These are phyloP conservation scores for Esperia sulphurella DNA, from an alignment of 2,888 invertebrate genomes.

Conservation along the genomic window DNA sequence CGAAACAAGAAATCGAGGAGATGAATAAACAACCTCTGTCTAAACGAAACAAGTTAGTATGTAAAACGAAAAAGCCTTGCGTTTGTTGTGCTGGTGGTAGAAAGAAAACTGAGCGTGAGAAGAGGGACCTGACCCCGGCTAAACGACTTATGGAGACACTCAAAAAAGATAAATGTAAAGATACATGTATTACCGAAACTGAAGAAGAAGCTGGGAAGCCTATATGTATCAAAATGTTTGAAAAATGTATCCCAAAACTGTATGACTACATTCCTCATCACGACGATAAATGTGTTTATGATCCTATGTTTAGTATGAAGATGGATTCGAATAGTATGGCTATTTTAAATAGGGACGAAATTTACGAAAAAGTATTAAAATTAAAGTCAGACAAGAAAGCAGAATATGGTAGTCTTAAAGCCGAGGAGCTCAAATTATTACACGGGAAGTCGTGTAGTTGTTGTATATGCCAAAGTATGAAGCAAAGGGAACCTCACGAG, in stretches of 20 bases:
- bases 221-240: constrained; percentile 9
- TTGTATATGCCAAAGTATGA: constrained; percentile 10
- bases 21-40: no score
- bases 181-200: constrained; percentile 12
- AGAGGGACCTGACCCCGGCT: neutral
- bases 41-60: no score
- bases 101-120: neutral
- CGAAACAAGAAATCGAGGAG: no score
- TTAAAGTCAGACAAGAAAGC: neutral
- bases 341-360: constrained; percentile 20
- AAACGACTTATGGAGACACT: no score
- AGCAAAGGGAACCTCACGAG: neutral
- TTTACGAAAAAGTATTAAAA: constrained; percentile 1
- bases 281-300: constrained; percentile 2
- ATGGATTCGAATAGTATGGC: constrained; percentile 16
- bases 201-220: constrained; percentile 15
- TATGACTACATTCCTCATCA: no score
- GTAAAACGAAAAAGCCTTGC: constrained; percentile 2
- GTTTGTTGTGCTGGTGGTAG: constrained; percentile 13
- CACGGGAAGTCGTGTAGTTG: constrained; percentile 13
- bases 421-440: neutral
- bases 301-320: constrained; percentile 12
- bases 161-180: neutral
- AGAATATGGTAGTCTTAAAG: neutral
- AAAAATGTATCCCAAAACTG: neutral